phyloP scores from a whole-genome alignment of 2,113 vertebrate species.

The Grantiella picta region DNA sequence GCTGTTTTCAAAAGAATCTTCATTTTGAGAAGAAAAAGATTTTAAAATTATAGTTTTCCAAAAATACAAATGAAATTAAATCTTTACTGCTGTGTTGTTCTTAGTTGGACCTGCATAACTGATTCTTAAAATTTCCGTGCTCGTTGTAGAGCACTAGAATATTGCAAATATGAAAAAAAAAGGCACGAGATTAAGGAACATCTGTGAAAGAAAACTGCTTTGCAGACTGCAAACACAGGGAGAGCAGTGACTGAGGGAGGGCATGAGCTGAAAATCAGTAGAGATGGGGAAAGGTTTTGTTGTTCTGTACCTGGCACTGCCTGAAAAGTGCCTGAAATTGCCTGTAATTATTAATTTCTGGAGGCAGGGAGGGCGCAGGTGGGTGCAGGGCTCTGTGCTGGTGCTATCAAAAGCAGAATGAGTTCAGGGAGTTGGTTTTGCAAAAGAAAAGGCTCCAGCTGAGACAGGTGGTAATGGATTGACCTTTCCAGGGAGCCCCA shows the following conservation, averaged over 20 bases:
- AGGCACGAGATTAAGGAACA: background rate
- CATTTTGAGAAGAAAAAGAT: background rate
- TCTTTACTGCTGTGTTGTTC: background rate
- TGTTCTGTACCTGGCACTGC: background rate
- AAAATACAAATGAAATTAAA: background rate
- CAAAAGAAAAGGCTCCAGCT: background rate
- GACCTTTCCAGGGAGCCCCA: background rate
- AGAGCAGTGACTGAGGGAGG: background rate
- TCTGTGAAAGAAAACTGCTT: background rate
- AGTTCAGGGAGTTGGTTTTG: background rate
- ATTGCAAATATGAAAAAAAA: background rate
- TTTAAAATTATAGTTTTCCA: background rate
- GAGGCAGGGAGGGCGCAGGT: background rate
- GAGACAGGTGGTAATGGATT: background rate
- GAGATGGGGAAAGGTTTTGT: background rate
- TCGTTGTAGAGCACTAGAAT: background rate
- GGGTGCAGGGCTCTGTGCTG: background rate
- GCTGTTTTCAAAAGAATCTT: background rate
- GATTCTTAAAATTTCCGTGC: background rate
- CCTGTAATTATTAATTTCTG: accelerated
- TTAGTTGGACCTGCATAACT: background rate
- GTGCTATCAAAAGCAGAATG: accelerated
- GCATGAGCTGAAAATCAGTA: background rate
- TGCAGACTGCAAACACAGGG: background rate
- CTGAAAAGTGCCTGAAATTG: background rate